These are phyloP conservation scores for Erebia palarica DNA, from an alignment of 2,888 invertebrate genomes.

Conservation along the genomic window DNA sequence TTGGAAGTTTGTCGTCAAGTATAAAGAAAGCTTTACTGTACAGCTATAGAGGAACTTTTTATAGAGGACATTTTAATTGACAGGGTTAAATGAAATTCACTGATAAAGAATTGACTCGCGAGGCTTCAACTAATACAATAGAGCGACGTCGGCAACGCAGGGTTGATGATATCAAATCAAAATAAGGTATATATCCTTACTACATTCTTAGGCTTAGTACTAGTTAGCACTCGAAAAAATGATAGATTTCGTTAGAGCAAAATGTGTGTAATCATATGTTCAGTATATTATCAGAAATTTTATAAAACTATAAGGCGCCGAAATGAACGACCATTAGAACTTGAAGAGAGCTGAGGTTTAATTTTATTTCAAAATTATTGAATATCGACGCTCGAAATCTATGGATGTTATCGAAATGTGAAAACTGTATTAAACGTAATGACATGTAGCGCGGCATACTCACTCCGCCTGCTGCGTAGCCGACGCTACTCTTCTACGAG, in stretches of 20 bases:
- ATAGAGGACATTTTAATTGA: conserved; percentile 68
- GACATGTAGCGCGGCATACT: no score
- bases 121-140: conserved; percentile 68
- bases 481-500: conserved; percentile 46
- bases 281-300: no score
- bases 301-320: no score
- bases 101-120: conserved; percentile 69
- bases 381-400: no score
- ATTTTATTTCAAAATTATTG: no score
- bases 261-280: no score
- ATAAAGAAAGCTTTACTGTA: conserved; percentile 24
- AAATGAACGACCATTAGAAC: no score
- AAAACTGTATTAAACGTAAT: no score
- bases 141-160: conserved; percentile 46
- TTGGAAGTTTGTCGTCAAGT: background rate
- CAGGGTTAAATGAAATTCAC: conserved; percentile 70
- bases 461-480: conserved; percentile 26
- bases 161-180: conserved; percentile 28
- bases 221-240: no score
- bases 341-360: no score
- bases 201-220: background rate
- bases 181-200: background rate
- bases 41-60: conserved; percentile 49
- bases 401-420: no score
- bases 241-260: no score